phyloP scores from a whole-genome alignment of 1,140 invertebrate species.

The Drosophila lowei region DNA sequence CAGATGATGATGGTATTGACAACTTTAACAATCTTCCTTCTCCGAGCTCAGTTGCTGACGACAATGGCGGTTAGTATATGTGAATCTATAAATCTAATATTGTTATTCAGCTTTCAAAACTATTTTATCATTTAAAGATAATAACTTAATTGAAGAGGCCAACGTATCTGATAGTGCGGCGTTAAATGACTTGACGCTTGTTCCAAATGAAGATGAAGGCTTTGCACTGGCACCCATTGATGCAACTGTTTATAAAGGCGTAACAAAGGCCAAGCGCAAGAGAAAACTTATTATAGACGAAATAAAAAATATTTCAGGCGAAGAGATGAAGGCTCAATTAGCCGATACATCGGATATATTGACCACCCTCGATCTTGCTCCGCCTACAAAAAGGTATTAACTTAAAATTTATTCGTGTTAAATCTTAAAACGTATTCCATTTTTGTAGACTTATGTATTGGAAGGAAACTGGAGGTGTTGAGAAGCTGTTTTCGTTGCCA shows the following conservation, averaged over 20 bases:
- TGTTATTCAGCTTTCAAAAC: background rate
- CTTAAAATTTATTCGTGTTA: slow-evolving; percentile 75
- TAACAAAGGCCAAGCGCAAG: slow-evolving; percentile 95
- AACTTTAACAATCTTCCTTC: slow-evolving; percentile 85
- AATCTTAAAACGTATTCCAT: background rate
- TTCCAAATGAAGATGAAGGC: slow-evolving; percentile 97
- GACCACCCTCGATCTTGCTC: slow-evolving; percentile 98
- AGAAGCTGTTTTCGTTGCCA: slow-evolving; percentile 98
- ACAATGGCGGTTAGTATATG: slow-evolving; percentile 32
- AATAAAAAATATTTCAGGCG: slow-evolving; percentile 99
- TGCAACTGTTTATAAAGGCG: slow-evolving; percentile 92
- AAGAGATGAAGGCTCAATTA: slow-evolving; percentile 99
- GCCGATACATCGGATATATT: slow-evolving; percentile 99
- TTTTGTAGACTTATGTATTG: slow-evolving; percentile 92
- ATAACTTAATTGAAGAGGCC: slow-evolving; percentile 42
- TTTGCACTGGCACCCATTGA: slow-evolving; percentile 98
- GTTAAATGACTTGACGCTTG: slow-evolving; percentile 91
- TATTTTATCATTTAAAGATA: slow-evolving; percentile 37
- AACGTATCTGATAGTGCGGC: slow-evolving; percentile 67
- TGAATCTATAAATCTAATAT: background rate
- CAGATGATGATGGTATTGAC: slow-evolving; percentile 86
- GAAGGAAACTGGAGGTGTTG: slow-evolving; percentile 98
- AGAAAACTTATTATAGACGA: slow-evolving; percentile 99
- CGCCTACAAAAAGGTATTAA: slow-evolving; percentile 92
- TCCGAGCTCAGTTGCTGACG: slow-evolving; percentile 53